A percentile compares a stretch with the other conserved stretches of the same genome.
Evolutionary conservation across 2,797 vertebrate species (phyloP).

Genomic region (Cephalopachus bancanus): DNA sequence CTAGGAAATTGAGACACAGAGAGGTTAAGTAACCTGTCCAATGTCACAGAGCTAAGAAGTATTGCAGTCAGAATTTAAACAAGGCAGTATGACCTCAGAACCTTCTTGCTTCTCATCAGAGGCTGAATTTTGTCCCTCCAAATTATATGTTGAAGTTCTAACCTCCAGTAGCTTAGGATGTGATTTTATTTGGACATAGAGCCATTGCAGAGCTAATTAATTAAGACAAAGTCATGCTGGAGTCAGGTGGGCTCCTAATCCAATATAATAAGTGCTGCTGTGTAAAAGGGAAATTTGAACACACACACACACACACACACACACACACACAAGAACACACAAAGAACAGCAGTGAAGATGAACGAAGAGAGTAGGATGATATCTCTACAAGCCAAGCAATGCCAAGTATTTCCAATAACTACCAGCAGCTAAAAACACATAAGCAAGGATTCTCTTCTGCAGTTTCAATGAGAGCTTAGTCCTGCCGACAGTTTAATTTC

Average conservation of each 20-base stretch:
- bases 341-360: accelerated
- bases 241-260: not conserved
- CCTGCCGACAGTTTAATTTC: not conserved
- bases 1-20: not conserved
- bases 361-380: not conserved
- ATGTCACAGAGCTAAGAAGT: not conserved
- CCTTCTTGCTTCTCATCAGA: not conserved
- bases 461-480: no score
- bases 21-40: not conserved
- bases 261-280: not conserved
- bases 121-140: not conserved
- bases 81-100: not conserved
- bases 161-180: not conserved
- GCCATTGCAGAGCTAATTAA: not conserved
- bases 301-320: no score
- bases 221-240: not conserved
- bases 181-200: not conserved
- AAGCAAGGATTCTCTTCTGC: no score
- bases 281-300: not conserved
- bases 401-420: not conserved
- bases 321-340: no score
- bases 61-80: not conserved
- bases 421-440: no score
- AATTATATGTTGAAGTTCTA: not conserved
- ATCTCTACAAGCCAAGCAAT: not conserved